Base-by-base conservation (phyloP, 2,888 invertebrate species). In the Hydriomena furcata region DNA sequence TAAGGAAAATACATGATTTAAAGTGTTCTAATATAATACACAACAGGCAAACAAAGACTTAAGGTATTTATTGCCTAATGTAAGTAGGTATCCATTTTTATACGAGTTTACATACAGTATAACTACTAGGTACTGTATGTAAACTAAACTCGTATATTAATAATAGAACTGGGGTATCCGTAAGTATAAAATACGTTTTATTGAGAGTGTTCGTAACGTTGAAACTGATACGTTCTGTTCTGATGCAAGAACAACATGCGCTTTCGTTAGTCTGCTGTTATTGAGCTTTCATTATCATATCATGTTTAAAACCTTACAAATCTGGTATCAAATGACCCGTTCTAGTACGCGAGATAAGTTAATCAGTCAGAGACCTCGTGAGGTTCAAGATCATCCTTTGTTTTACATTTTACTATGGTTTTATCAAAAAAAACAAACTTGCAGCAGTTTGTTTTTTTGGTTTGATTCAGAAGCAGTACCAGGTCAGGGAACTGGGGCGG, bases 231-330 rank as follows among this genome's bases (percentile, higher is more conserved):
- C n/a, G n/a, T n/a, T n/a, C n/a, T n/a, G n/a, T 34, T 50, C 62
- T 65, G 65, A 65, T 59, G 67, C 61, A 68, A 65, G 57, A 63
- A 58, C 40, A 58, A 47, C 50, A 51, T 54, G 40, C 45, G 38
- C 41, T 64, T 65, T 55, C 66, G 21, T 30, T 34, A n/a, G 24
- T 17, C 41, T 10, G 11, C 12, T 45, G 7, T 27, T 35, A 12
- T 12, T 40, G 1, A 5, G n/a, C n/a, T 42, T 34, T 42, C 30
- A 40, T 20, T 23, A 27, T 41, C 10, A 34, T 11, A 13, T 10
- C n/a, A 10, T n/a, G 24, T 17, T 12, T 23, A 23, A 4, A 1
- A 40, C 25, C 11, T 32, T 27, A 27, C 20, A 38, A 38, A 38
- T 27, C 40, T 8, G 34, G 27, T 25, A 27, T 27, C 13, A 36